Evolutionary conservation across 2,113 vertebrate genomes (phyloP).

Genomic region (Nycticryphes semicollaris): DNA sequence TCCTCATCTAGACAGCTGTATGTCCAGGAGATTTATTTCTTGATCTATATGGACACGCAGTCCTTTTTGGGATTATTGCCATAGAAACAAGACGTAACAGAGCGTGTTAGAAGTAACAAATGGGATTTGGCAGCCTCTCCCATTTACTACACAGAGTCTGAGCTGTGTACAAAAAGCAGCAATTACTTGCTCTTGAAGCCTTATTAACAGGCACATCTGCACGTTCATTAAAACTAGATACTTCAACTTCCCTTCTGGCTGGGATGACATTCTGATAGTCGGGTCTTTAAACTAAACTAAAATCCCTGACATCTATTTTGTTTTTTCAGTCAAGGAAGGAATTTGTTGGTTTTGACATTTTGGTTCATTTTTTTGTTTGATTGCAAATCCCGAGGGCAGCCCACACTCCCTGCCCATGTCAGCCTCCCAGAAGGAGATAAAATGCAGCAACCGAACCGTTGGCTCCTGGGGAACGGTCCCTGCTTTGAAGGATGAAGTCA

Average conservation of each 20-base stretch:
- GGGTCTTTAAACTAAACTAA: neutral
- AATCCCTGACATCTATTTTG: neutral
- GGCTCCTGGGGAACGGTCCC: neutral
- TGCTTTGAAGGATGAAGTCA: constrained; percentile 41
- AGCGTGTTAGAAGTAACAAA: constrained; percentile 18
- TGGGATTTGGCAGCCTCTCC: constrained; percentile 30
- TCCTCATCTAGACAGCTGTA: constrained; percentile 18
- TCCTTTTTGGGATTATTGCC: constrained; percentile 56
- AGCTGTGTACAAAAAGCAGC: constrained; percentile 25
- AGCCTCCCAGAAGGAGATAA: neutral
- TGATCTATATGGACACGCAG: neutral
- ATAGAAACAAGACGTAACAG: constrained; percentile 53
- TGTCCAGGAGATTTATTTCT: constrained; percentile 39
- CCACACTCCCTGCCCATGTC: rapidly evolving
- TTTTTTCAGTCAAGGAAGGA: neutral
- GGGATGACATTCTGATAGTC: neutral
- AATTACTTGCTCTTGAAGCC: constrained; percentile 21
- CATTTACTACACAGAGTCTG: constrained; percentile 24
- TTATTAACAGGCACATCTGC: constrained; percentile 45
- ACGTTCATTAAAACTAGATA: neutral
- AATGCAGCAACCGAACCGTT: neutral
- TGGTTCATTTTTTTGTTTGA: neutral
- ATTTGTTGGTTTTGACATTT: neutral
- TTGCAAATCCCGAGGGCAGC: neutral
- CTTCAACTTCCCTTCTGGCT: neutral